These are phyloP conservation scores for Rhyacophila evoluta DNA, from an alignment of 2,888 invertebrate genomes.

Conservation along the genomic window DNA sequence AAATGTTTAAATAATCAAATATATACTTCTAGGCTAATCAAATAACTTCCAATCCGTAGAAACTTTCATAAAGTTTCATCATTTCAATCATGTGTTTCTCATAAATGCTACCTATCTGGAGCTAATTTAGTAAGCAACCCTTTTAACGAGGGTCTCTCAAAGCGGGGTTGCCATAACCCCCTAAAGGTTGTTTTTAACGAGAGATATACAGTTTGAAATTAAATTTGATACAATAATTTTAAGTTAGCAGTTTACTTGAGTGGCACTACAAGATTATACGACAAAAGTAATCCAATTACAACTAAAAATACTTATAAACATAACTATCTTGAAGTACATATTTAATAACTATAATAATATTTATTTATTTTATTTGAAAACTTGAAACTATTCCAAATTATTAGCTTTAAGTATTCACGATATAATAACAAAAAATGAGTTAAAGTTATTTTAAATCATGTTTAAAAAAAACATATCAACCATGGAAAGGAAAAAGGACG, in stretches of 20 bases:
- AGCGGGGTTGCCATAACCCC: not conserved
- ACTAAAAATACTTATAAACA: too few species aligned
- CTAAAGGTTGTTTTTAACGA: constrained; percentile 4
- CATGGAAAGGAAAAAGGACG: too few species aligned
- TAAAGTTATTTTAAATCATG: too few species aligned
- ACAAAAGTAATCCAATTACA: too few species aligned
- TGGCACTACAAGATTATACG: too few species aligned
- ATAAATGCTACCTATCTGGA: not conserved
- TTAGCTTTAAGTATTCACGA: too few species aligned
- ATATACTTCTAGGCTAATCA: not conserved
- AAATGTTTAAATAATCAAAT: not conserved
- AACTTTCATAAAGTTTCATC: not conserved
- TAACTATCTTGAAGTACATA: too few species aligned
- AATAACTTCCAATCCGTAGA: not conserved
- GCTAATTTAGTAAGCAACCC: constrained; percentile 14
- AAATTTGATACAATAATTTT: constrained; percentile 6
- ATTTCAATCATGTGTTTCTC: constrained; percentile 7
- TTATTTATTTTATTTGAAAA: too few species aligned
- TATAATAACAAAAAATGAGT: too few species aligned
- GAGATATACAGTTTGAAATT: constrained; percentile 17
- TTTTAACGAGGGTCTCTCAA: not conserved
- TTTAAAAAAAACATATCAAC: too few species aligned
- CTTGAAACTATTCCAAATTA: too few species aligned
- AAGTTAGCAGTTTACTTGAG: not conserved
- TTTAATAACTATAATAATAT: too few species aligned